Base-by-base conservation (phyloP, 2,113 vertebrate genomes). In the Pao palembangensis region DNA sequence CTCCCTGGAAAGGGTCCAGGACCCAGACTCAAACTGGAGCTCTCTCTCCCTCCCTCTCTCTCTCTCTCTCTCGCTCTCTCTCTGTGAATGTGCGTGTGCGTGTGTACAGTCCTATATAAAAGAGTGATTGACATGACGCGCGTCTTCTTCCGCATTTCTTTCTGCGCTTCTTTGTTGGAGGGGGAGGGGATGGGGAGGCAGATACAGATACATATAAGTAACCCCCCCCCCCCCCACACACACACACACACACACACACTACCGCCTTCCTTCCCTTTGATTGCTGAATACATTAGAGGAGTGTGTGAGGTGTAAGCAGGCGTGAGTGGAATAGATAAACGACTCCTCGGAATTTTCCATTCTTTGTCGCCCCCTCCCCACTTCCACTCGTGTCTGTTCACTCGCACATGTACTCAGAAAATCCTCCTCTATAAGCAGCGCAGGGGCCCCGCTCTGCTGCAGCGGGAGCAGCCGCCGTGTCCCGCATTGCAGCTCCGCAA, bases 401-500 rank as follows among this genome's bases (percentile, higher is more conserved):
- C 60, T 2, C 69, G 21, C 16, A 41, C 31, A 52, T 18, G 46
- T 23, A 20, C 66, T 14, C 23, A 46, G 48, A 38, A 15, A 25
- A 19, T 28, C 17, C 63, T 60, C 51, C 52, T 14, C 49, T 58
- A 67, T 53, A 56, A 59, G 48, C 54, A 55, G 19, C 50, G 68
- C 64, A 41, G 46, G 56, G 63, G 14, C 14, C 2, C 48, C 31
- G 52, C 19, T 67, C 66, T 81, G 76, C 86, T 87, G 86, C 88
- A 88, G 86, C 74, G 86, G 73, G 69, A 76, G 63, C 73, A 75
- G 77, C 76, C 71, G 82, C 76, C 66, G 64, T 20, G 59, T 85
- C 86, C 84, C 77, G 91, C 91, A 92, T 88, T 92, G 90, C 90
- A 91, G 90, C 78, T 77, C 80, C 74, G 74, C 79, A 85, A 85